Evolutionary conservation across 2,113 vertebrate species (phyloP).

Genomic region (Calypte anna): DNA sequence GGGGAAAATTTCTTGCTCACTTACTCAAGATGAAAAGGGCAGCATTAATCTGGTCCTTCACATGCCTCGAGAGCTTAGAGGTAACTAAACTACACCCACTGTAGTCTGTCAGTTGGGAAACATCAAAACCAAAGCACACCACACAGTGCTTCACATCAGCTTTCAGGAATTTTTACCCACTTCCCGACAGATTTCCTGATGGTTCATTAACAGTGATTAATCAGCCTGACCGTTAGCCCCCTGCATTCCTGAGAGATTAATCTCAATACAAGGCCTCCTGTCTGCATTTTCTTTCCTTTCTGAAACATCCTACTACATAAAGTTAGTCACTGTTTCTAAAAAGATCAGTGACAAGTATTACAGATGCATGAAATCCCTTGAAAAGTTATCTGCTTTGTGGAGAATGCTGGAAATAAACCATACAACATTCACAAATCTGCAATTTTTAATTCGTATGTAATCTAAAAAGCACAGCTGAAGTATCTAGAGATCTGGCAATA

Average conservation of each 20-base stretch:
- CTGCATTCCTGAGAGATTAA: slow-evolving; percentile 79
- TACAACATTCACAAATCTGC: slow-evolving; percentile 17
- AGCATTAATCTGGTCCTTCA: not conserved
- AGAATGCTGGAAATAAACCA: slow-evolving; percentile 53
- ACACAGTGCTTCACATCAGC: slow-evolving; percentile 62
- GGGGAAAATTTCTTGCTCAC: not conserved
- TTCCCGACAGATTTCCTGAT: slow-evolving; percentile 73
- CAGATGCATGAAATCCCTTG: slow-evolving; percentile 53
- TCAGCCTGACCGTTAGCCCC: slow-evolving; percentile 74
- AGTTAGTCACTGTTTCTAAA: slow-evolving; percentile 50
- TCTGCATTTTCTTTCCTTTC: slow-evolving; percentile 67
- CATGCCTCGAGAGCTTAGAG: not conserved
- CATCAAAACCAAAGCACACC: slow-evolving; percentile 58
- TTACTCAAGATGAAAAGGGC: not conserved
- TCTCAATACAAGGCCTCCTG: slow-evolving; percentile 57
- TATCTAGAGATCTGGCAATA: not conserved
- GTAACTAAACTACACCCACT: not conserved
- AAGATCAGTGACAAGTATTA: slow-evolving; percentile 39
- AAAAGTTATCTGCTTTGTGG: slow-evolving; percentile 59
- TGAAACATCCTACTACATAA: slow-evolving; percentile 60
- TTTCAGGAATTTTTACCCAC: slow-evolving; percentile 74
- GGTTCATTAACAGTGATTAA: slow-evolving; percentile 74
- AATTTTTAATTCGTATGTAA: slow-evolving; percentile 36
- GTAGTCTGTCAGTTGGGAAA: slow-evolving; percentile 37
- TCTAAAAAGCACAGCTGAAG: slow-evolving; percentile 40